phyloP scores from a whole-genome alignment of 2,797 vertebrate species.

The Gila robusta region DNA sequence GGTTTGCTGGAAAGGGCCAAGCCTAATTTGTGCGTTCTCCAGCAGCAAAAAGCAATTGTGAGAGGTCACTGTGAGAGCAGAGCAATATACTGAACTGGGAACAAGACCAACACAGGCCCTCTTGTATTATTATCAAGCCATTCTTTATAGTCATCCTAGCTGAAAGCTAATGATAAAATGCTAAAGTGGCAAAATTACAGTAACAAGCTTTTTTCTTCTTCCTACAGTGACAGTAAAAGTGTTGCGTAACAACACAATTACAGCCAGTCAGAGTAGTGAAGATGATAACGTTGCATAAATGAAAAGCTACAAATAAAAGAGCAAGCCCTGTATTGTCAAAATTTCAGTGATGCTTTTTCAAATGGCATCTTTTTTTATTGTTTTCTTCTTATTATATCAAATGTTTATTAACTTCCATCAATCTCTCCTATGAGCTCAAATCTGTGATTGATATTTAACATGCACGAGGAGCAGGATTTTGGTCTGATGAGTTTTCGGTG shows the following conservation, averaged over 20 bases:
- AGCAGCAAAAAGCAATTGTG: constrained; percentile 39
- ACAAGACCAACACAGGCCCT: constrained; percentile 20
- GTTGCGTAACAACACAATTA: constrained; percentile 1
- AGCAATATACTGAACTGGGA: constrained; percentile 42
- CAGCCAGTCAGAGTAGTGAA: background rate
- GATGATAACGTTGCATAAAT: background rate
- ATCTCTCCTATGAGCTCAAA: background rate
- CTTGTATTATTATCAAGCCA: constrained; percentile 33
- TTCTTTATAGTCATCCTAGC: constrained; percentile 16
- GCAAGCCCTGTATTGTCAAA: background rate
- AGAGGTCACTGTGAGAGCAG: constrained; percentile 38
- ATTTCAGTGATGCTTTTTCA: background rate
- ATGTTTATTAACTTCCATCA: background rate
- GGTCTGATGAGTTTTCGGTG: background rate
- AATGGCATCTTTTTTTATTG: background rate
- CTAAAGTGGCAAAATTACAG: background rate
- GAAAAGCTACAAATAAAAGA: background rate
- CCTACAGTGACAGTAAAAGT: background rate
- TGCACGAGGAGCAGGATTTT: background rate
- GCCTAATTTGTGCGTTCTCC: constrained; percentile 23
- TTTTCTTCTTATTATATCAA: background rate
- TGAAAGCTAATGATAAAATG: background rate
- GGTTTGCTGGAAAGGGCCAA: constrained; percentile 20
- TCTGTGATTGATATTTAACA: background rate
- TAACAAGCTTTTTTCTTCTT: background rate